Conservation (phyloP, 1,140 invertebrate species). For the Chionoecetes opilio region DNA sequence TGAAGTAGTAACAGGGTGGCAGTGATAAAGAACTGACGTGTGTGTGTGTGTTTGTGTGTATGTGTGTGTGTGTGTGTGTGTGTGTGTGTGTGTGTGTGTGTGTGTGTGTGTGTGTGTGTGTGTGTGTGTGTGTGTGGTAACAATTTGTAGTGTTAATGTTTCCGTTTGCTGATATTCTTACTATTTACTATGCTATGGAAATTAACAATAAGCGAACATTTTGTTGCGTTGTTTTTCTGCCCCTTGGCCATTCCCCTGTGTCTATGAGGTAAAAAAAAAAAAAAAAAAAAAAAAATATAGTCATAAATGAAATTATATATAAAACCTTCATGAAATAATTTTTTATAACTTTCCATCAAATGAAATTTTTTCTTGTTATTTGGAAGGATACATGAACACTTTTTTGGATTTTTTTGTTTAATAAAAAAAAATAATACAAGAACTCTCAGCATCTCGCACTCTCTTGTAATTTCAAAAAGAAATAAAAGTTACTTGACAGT, state of each 20-base stretch:
- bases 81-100: constrained; percentile 54
- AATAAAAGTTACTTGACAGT: constrained; percentile 53
- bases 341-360: no score
- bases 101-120: constrained; percentile 46
- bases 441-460: constrained; percentile 77
- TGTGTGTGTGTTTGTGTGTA: constrained; percentile 51
- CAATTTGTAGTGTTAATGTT: not conserved
- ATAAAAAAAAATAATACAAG: constrained; percentile 72
- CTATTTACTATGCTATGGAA: no score
- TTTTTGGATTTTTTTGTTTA: constrained; percentile 42
- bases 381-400: not conserved
- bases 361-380: no score
- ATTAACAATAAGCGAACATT: no score
- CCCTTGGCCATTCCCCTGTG: not conserved
- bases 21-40: not conserved
- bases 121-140: constrained; percentile 12
- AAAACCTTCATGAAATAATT: no score
- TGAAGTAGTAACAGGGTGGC: not conserved
- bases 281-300: not conserved
- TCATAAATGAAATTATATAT: no score
- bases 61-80: constrained; percentile 53
- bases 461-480: constrained; percentile 47
- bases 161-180: no score
- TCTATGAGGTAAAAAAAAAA: not conserved
- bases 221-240: no score